Evolutionary conservation across 2,113 vertebrate genomes (phyloP), one percentile per base, ranked within the genome.

Genomic region (Larimichthys crocea): DNA sequence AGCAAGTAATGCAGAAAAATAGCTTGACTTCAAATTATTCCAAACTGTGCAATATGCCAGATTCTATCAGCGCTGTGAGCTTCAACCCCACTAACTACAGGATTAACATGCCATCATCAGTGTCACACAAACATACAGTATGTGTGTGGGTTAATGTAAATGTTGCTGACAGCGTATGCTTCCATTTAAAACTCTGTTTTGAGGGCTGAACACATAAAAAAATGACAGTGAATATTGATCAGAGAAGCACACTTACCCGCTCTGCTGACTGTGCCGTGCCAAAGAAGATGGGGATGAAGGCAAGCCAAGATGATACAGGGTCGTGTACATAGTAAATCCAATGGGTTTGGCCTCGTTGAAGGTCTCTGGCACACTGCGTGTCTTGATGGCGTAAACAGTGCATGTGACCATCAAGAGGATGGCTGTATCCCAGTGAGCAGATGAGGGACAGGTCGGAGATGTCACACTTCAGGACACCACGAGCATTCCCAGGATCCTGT

Each of bases 331-430:
- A 86, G 98, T 98, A 94, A 99, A 98, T 93, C 97, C 98, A 91
- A 99, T 99, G 52, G 98, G 98, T 84, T 99, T 99, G 92, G 98
- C 98, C 94, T 99, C 98, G 0, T 99, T 99, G 95, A 99, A 99
- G 85, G 97, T 99, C 95, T 99, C 97, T 83, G 98, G 98, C 76
- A 99, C 98, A 55, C 97, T 95, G 85, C 98, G 96, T 1, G 98
- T 99, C 94, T 99, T 99, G 94, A 99, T 98, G 91, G 98, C 98
- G 82, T 99, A 99, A 87, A 99, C 96, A 95, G 98, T 99, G 93
- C 98, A 99, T 48, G 98, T 99, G 93, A 99, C 97, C 97, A 99
- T 99, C 92, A 99, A 92, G 74, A 99, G 97, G 94, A 99, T 98
- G n/a, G 94, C 97, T 98, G 94, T 99, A 99, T 89, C 97, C 98